phyloP scores from a whole-genome alignment of 1,140 invertebrate genomes.

The Microvelia longipes region DNA sequence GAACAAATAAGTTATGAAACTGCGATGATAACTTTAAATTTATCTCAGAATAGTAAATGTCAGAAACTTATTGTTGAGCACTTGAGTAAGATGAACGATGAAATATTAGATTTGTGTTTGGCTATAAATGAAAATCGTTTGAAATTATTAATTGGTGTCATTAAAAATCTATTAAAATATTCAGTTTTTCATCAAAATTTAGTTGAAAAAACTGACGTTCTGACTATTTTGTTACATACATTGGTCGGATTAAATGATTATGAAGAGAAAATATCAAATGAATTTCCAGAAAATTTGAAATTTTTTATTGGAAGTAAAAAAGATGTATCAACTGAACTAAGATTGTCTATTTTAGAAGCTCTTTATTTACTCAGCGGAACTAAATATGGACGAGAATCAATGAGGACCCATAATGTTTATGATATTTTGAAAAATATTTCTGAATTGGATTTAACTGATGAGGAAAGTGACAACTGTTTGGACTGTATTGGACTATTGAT shows the following conservation, averaged over 20 bases:
- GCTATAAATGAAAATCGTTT: neutral
- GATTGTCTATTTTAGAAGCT: neutral
- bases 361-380: neutral
- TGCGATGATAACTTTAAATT: neutral
- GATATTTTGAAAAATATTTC: neutral
- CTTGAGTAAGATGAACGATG: neutral
- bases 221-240: neutral
- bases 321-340: neutral
- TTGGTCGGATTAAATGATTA: neutral
- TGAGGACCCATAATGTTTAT: neutral
- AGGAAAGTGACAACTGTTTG: neutral
- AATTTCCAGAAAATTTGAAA: neutral
- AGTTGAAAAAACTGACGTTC: neutral
- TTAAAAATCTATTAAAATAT: neutral
- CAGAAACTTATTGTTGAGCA: neutral
- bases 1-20: neutral
- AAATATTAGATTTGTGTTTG: neutral
- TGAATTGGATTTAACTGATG: neutral
- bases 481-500: neutral
- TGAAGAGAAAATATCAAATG: neutral
- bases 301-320: neutral
- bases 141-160: neutral
- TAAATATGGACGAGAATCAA: neutral
- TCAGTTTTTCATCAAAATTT: neutral
- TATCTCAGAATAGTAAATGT: neutral